Evolutionary conservation across 2,888 invertebrate species (phyloP), one percentile per base, ranked within the genome.

Genomic region (Drosophila fulvimacula): DNA sequence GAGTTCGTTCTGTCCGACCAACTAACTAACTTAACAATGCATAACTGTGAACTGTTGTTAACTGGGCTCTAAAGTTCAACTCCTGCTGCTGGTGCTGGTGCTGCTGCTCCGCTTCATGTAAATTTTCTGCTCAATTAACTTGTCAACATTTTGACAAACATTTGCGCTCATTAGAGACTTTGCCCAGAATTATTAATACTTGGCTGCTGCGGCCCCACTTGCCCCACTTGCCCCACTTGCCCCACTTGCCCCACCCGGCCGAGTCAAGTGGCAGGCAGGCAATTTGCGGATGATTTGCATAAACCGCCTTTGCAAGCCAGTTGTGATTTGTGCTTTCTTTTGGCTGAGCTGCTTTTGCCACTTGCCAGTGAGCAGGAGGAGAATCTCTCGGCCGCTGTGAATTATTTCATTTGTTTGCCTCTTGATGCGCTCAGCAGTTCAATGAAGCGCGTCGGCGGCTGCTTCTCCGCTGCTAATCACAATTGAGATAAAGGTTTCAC

Each of bases 131-230:
- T 75, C 90, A 89, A 89, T 89, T 89, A 80, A 78, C 68, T 72
- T 89, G 88, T 86, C 86, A 88, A 73, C 79, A 85, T 76, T 83
- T 79, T 79, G 82, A 77, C 85, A 88, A 85, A 88, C 85, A 89
- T 86, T 86, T 69, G 74, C 65, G 82, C 82, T 89, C 76, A 89
- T 86, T 89, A 85, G 85, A 73, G 75, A 65, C 30, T 65, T 65
- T 76, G 71, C 57, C 69, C 51, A 65, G 78, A 76, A 88, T 82
- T 88, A 88, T 86, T 88, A 88, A 84, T 82, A 83, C 87, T 80
- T 80, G 80, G 66, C 76, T 76, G 80, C 48, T 59, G 64, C 44
- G 57, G n/a, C n/a, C n/a, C n/a, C n/a, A n/a, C n/a, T n/a, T 24
- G 44, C 24, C 24, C 53, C 46, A 49, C 49, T 32, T 32, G 13